Base-by-base conservation (phyloP, 2,888 invertebrate genomes). In the Ligdia adustata region DNA sequence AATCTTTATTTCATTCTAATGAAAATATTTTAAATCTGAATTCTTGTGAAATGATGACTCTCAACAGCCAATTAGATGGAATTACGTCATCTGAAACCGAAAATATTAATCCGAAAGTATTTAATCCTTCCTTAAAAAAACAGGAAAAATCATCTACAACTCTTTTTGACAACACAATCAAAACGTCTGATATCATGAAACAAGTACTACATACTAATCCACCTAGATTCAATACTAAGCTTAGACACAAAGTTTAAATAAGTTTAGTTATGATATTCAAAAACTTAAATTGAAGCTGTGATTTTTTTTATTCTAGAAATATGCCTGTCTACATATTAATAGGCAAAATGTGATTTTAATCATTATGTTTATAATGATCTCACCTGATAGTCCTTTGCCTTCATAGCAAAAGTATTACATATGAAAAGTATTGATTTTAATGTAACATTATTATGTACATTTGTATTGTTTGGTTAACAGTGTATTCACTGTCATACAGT, bases 131-230 rank as follows among this genome's bases (percentile, higher is more conserved):
- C n/a, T n/a, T n/a, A n/a, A n/a, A n/a, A n/a, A n/a, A n/a, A n/a
- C n/a, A n/a, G n/a, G n/a, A 53, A 56, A 46, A 37, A 59, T 26
- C 55, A 0, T 9, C 40, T 22, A 52, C 57, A 4, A n/a, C 24
- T 51, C 47, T 39, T 52, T 52, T 63, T 62, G 31, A 58, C 80
- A 28, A 82, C 79, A 63, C 84, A 79, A 57, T 68, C 91, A 9
- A 91, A 60, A 76, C 90, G 59, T 90, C 90, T 46, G 63, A 91
- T 55, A 92, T 92, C 69, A 79, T 92, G 69, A 92, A 91, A 67
- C 92, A 92, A 79, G 92, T 92, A 42, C 73, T 92, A 51, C 91
- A 88, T 53, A 29, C 29, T 12, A 14, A 14, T 14, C 91, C 92
- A 33, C 91, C 92, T 43, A 91, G 91, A 76, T 89, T 91, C 55